These are phyloP conservation scores for Andrena marginata DNA, from an alignment of 2,888 invertebrate genomes.

Conservation along the genomic window DNA sequence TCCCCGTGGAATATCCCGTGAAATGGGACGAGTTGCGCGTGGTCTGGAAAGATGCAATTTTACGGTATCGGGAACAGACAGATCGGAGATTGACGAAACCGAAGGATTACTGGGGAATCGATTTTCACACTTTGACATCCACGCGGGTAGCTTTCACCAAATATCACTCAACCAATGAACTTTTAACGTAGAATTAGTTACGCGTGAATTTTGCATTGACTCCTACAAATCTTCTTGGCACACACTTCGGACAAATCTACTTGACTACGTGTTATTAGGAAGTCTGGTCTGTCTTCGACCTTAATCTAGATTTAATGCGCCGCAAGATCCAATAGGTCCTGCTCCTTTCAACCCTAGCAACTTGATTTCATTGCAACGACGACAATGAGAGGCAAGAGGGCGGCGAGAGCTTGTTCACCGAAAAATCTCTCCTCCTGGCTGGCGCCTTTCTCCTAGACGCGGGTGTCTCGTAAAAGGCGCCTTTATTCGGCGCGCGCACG, in stretches of 20 bases:
- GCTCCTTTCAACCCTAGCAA: conserved; percentile 25
- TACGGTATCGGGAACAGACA: no score
- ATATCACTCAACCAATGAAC: no score
- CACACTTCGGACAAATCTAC: not conserved
- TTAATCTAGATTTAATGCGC: not conserved
- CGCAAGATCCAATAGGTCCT: not conserved
- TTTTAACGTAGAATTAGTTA: no score
- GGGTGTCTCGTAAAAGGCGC: conserved; percentile 48
- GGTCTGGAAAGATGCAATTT: conserved; percentile 17
- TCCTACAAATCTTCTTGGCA: not conserved
- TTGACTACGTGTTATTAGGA: not conserved
- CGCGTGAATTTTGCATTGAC: no score
- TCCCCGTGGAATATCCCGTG: conserved; percentile 19
- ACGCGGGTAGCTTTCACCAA: no score
- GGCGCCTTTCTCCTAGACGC: conserved; percentile 10
- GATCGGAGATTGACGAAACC: no score
- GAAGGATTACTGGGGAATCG: no score
- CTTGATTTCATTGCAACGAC: conserved; percentile 35
- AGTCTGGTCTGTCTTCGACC: not conserved
- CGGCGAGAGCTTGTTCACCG: conserved; percentile 25
- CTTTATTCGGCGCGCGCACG: conserved; percentile 58
- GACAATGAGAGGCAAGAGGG: not conserved
- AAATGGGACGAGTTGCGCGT: conserved; percentile 14
- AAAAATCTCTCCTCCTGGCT: conserved; percentile 20
- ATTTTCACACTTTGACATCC: no score